Evolutionary conservation across 2,113 vertebrate species (phyloP), one percentile per base, ranked within the genome.

Genomic region (Microtus montanus): DNA sequence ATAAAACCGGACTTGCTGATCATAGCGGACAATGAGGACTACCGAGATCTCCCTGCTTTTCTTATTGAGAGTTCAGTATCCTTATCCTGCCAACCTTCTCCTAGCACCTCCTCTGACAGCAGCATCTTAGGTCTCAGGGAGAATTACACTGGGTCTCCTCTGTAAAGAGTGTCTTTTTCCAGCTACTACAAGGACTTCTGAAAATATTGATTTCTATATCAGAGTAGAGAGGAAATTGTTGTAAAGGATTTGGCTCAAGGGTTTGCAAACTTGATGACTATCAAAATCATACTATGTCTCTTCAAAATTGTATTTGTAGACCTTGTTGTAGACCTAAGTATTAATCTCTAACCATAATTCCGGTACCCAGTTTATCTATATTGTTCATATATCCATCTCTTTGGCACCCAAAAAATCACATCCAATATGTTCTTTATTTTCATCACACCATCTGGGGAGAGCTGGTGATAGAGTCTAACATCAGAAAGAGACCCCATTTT

Each of bases 141-240:
- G 41, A 89, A 26, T 84, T 35, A 73, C 26, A 41, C 38, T 41
- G 38, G 38, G 38, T 41, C 3, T 41, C 38, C 38, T 41, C 38
- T 41, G 38, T 41, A 41, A 41, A 41, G 38, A 41, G 38, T 41
- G 38, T 41, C 38, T 41, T 41, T 41, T 41, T 41, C 38, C 38
- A 41, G 38, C 38, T 83, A 90, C 26, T 17, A 49, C 9, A 64
- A 35, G 54, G 30, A 66, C 49, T 87, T 95, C 7, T 44, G 20
- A 95, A 96, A 74, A 68, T 35, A 77, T 61, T 63, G 28, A 93
- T 58, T 88, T 63, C 77, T 35, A 14, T 68, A 91, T 41, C 38
- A 44, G 19, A 88, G 5, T n/a, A 70, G 41, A 92, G 10, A 66
- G 38, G 22, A 41, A 87, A 87, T 63, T 41, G 10, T 52, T 74